Percentiles rank a stretch among this genome's conserved stretches.
phyloP scores from a whole-genome alignment of 2,797 vertebrate species.

The Hydrolagus colliei region DNA sequence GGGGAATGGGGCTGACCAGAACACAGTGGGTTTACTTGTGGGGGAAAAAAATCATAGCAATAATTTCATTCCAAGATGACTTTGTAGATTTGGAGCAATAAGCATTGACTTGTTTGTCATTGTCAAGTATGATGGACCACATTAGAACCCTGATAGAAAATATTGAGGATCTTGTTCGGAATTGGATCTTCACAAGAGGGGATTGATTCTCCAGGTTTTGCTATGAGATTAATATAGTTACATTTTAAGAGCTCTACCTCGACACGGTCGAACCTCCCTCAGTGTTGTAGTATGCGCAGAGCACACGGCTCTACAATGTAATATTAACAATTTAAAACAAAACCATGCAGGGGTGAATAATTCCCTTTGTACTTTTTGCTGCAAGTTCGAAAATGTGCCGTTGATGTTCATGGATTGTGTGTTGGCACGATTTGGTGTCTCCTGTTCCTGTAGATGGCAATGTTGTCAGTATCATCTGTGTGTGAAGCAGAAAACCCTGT shows the following conservation, averaged over 20 bases:
- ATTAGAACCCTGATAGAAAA: not conserved
- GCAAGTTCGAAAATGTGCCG: not conserved
- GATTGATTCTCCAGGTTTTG: not conserved
- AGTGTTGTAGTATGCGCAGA: not conserved
- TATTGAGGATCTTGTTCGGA: not conserved
- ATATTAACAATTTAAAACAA: not conserved
- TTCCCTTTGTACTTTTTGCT: not conserved
- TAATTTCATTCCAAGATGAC: not conserved
- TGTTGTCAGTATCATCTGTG: conserved; percentile 12
- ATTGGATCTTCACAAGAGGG: not conserved
- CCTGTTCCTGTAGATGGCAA: conserved; percentile 4
- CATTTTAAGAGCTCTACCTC: not conserved
- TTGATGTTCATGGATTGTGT: not conserved
- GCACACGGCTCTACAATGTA: not conserved
- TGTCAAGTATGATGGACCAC: not conserved
- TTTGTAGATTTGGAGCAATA: not conserved
- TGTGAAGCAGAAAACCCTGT: too few species aligned
- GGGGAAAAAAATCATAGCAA: not conserved
- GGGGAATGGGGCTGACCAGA: not conserved
- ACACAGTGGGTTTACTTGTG: not conserved
- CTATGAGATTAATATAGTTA: not conserved
- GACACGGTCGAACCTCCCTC: not conserved
- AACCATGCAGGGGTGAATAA: too few species aligned
- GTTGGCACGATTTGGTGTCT: not conserved
- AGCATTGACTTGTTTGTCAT: not conserved